Percentiles rank a stretch among this genome's conserved stretches.
Conservation (phyloP, 2,113 vertebrate genomes). For the Litocranius walleri region DNA sequence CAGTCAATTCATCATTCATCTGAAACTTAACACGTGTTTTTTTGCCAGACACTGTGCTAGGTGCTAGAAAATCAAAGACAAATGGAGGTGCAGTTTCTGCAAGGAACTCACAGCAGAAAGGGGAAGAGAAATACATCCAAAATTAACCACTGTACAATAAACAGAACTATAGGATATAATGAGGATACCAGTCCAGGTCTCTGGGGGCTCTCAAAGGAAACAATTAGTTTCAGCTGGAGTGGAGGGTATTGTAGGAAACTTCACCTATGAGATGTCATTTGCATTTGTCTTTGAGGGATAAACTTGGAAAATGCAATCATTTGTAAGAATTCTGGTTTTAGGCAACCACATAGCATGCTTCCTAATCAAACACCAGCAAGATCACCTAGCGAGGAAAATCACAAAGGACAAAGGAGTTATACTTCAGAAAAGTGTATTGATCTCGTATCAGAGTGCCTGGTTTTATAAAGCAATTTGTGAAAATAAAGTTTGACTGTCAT, state of each 20-base stretch:
- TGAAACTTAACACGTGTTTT: background rate
- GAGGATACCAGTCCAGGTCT: background rate
- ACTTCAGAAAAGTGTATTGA: background rate
- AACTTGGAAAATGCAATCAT: background rate
- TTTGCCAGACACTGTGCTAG: background rate
- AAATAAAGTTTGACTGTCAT: background rate
- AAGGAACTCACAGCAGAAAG: background rate
- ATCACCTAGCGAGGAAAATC: background rate
- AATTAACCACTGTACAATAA: background rate
- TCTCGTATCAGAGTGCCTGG: background rate
- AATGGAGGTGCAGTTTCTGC: background rate
- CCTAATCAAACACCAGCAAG: background rate
- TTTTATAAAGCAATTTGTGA: background rate
- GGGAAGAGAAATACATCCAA: background rate
- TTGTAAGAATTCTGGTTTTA: background rate
- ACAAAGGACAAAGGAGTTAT: background rate
- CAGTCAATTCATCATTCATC: background rate
- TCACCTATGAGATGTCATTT: background rate
- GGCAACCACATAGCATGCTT: background rate
- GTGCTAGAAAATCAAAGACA: background rate
- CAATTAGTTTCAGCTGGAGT: background rate
- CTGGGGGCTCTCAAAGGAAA: background rate
- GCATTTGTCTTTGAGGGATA: background rate
- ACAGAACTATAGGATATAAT: background rate
- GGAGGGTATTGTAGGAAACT: background rate